These are phyloP conservation scores for Pristionchus pacificus DNA, from an alignment of 1,140 invertebrate species.

Conservation along the genomic window DNA sequence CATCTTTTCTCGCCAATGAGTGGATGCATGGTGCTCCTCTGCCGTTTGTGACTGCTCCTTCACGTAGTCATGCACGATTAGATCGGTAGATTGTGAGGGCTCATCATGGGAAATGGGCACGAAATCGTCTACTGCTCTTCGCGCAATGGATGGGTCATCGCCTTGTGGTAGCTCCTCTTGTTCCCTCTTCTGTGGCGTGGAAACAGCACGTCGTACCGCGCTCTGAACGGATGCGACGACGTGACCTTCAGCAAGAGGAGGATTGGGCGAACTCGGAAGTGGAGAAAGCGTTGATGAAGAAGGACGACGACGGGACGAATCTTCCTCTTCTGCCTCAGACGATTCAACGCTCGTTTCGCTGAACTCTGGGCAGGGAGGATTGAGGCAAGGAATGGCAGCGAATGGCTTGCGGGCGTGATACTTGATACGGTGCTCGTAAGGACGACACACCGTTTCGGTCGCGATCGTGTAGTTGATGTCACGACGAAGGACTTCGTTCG, in stretches of 20 bases:
- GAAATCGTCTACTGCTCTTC: not conserved
- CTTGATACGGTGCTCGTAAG: conserved; percentile 26
- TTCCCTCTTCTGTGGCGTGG: too few relatives aligned
- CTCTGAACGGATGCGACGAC: too few relatives aligned
- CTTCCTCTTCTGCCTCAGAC: too few relatives aligned
- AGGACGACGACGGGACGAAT: too few relatives aligned
- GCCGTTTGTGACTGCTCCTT: conserved; percentile 15
- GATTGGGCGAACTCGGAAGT: too few relatives aligned
- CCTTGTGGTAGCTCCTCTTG: too few relatives aligned
- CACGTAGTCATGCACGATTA: too few relatives aligned
- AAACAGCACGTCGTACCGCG: too few relatives aligned
- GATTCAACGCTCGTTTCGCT: too few relatives aligned
- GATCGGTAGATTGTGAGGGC: conserved; percentile 3
- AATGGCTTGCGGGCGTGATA: conserved; percentile 18
- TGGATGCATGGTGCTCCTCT: conserved; percentile 20
- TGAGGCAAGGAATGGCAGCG: conserved; percentile 23
- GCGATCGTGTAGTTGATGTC: conserved; percentile 27
- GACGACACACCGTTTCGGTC: conserved; percentile 24
- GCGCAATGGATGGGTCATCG: not conserved
- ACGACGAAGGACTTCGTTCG: conserved; percentile 25
- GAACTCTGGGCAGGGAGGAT: conserved; percentile 29
- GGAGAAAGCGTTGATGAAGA: too few relatives aligned
- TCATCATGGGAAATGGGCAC: not conserved
- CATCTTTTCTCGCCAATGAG: conserved; percentile 27
- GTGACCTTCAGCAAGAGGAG: too few relatives aligned